Conservation (phyloP, 30 jellyfish, hydroid and myxozoan species). For the Aurelia sp. region DNA sequence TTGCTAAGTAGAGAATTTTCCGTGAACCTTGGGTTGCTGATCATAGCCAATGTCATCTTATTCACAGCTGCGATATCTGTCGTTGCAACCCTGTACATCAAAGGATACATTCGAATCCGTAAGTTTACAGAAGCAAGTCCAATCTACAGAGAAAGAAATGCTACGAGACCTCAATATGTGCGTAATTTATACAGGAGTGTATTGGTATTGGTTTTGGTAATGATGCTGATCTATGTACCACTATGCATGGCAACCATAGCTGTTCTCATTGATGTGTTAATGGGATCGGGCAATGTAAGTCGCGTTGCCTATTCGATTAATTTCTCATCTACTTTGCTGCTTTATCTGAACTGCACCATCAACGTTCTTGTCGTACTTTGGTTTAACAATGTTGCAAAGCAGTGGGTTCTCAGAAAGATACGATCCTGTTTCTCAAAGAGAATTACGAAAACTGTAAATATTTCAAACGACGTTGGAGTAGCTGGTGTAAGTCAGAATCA, state of each 20-base stretch:
- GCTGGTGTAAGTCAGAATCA: no score
- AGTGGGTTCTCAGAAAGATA: neutral
- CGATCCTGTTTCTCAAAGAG: no score
- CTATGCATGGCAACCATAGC: neutral
- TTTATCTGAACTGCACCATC: neutral
- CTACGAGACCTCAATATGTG: neutral
- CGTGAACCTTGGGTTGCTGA: no score
- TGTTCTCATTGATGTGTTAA: neutral
- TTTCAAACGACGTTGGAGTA: no score
- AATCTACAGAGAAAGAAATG: neutral
- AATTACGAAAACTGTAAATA: no score
- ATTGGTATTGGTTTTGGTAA: no score
- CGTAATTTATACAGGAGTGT: no score
- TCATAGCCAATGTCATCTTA: no score
- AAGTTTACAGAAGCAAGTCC: conserved; percentile 3
- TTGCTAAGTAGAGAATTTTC: no score
- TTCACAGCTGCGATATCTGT: neutral
- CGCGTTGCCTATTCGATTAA: neutral
- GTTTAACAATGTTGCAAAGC: neutral
- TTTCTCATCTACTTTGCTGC: neutral
- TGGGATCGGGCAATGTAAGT: no score
- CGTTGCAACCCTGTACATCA: conserved; percentile 6
- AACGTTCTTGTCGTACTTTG: neutral
- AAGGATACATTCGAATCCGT: conserved; percentile 4
- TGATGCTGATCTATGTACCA: neutral